These are phyloP conservation scores for Paedocypris micromegethes DNA, from an alignment of 2,797 vertebrate genomes.

Conservation along the genomic window DNA sequence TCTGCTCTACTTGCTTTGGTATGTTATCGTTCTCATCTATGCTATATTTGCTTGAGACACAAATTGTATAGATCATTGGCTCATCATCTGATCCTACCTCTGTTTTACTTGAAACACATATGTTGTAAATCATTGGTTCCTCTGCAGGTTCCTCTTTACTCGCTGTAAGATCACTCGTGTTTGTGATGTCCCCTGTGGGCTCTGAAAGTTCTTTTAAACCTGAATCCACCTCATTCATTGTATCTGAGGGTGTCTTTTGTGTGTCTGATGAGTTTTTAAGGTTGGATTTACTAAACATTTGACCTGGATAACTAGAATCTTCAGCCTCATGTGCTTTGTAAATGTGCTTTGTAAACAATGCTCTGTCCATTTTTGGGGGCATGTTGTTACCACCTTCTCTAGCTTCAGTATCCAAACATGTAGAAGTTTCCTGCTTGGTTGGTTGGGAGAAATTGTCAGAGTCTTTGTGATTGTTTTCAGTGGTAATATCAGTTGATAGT, in stretches of 20 bases:
- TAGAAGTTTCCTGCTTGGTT: no score
- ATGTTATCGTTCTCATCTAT: constrained; percentile 16
- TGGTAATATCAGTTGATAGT: no score
- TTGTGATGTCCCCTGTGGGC: constrained; percentile 3
- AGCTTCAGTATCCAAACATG: no score
- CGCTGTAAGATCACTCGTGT: constrained; percentile 17
- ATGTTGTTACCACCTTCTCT: no score
- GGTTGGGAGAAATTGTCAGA: no score
- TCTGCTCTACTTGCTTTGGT: constrained; percentile 12
- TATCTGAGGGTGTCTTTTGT: background rate
- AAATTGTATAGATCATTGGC: constrained; percentile 39
- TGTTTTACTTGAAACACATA: constrained; percentile 39
- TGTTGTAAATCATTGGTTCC: constrained; percentile 31
- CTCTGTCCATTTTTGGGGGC: no score
- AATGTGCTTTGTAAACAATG: no score
- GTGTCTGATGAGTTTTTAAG: background rate
- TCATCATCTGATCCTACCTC: constrained; percentile 38
- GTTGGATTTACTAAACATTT: no score
- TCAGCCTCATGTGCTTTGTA: no score
- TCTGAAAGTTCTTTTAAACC: constrained; percentile 11
- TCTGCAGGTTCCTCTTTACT: constrained; percentile 28
- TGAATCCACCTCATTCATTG: background rate
- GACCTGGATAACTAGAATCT: no score
- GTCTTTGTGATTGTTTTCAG: no score
- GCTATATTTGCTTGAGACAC: constrained; percentile 40